Conservation (phyloP, 2,113 vertebrate genomes). For the Pelodiscus sinensis region DNA sequence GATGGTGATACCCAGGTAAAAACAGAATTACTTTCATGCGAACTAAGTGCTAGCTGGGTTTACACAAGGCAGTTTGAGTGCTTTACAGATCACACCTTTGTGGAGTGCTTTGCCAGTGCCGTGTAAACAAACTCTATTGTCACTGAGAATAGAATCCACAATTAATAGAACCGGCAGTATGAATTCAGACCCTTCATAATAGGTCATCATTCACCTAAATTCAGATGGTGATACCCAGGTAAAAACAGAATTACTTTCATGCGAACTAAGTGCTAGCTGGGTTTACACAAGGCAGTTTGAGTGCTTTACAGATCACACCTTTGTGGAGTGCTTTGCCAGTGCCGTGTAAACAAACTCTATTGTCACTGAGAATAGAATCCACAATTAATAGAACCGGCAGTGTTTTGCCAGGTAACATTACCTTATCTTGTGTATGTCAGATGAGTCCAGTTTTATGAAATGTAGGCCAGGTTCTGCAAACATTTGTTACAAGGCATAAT, state of each 20-base stretch:
- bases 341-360: not conserved
- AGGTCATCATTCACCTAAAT: not conserved
- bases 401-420: not conserved
- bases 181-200: not conserved
- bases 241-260: not conserved
- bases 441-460: not conserved
- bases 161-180: accelerated
- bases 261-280: not conserved
- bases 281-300: not conserved
- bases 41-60: not conserved
- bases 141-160: not conserved
- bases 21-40: not conserved
- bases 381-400: accelerated
- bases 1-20: not conserved
- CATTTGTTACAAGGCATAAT: not conserved
- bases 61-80: not conserved
- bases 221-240: not conserved
- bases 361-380: not conserved
- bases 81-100: not conserved
- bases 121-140: not conserved
- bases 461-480: not conserved
- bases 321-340: not conserved
- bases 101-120: not conserved
- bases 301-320: not conserved
- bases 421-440: not conserved